A percentile compares a stretch with the other conserved stretches of the same genome.
phyloP scores from a whole-genome alignment of 2,888 invertebrate genomes.

The Microctonus brassicae region DNA sequence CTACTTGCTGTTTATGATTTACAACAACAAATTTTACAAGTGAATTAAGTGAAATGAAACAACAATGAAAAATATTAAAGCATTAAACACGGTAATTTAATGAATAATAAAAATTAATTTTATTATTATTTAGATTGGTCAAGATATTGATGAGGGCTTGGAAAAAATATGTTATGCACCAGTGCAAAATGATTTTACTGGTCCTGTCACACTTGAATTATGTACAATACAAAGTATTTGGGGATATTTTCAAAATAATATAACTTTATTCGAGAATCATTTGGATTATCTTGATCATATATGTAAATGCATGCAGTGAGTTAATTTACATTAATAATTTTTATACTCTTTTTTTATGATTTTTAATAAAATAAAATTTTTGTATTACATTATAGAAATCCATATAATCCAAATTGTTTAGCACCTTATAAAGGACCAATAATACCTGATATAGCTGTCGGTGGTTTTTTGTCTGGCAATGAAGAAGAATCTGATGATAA shows the following conservation, averaged over 20 bases:
- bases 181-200: conserved; percentile 76
- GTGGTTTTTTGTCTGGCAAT: conserved; percentile 77
- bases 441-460: conserved; percentile 86
- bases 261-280: conserved; percentile 70
- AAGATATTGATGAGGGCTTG: conserved; percentile 72
- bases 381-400: conserved; percentile 69
- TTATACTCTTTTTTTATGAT: too few relatives aligned
- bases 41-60: conserved; percentile 57
- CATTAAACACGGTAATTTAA: conserved; percentile 1
- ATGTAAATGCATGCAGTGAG: conserved; percentile 70
- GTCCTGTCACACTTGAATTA: conserved; percentile 71
- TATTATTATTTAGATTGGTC: conserved; percentile 69
- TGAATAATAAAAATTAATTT: too few relatives aligned
- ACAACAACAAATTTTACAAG: conserved; percentile 77
- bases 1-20: conserved; percentile 79
- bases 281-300: conserved; percentile 72
- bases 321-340: too few relatives aligned
- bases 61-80: conserved; percentile 4
- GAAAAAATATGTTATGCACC: conserved; percentile 89
- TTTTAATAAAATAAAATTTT: too few relatives aligned
- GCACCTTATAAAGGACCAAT: conserved; percentile 91
- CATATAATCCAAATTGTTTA: conserved; percentile 78
- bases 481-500: conserved; percentile 71
- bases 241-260: conserved; percentile 81
- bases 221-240: conserved; percentile 88